Evolutionary conservation across 23 tunicate genomes (phyloP).

Genomic region (Ciona savignyi): DNA sequence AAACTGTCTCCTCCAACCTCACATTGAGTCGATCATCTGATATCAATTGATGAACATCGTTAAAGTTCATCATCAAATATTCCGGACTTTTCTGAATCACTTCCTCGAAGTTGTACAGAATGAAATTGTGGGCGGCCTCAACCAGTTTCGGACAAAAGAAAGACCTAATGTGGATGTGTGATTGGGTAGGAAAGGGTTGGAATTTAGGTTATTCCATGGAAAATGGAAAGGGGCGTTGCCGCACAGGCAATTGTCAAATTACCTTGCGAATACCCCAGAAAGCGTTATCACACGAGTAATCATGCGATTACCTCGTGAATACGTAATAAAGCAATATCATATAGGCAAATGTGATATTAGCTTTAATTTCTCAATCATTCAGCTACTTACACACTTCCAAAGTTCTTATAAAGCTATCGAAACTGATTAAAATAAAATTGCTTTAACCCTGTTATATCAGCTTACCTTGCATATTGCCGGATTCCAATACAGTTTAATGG

Average conservation of each 20-base stretch:
- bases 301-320: no score
- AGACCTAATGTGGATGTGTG: conserved; percentile 46
- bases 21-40: conserved; percentile 81
- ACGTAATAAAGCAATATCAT: no score
- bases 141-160: conserved; percentile 42
- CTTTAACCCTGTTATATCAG: background rate
- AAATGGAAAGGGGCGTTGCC: no score
- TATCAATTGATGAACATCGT: conserved; percentile 47
- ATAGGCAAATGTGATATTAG: background rate
- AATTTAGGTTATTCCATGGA: no score
- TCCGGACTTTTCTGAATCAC: conserved; percentile 63
- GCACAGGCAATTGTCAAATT: no score
- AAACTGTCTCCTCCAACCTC: conserved; percentile 68
- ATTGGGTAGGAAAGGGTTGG: no score
- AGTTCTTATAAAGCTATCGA: no score
- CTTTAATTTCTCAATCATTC: no score
- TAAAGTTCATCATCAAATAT: conserved; percentile 43
- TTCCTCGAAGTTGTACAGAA: conserved; percentile 68
- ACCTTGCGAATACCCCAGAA: no score
- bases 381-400: no score
- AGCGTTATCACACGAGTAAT: no score
- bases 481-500: conserved; percentile 80
- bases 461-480: conserved; percentile 79
- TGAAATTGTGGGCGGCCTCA: conserved; percentile 52
- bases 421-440: background rate